These are phyloP conservation scores for Oryzias celebensis DNA, from an alignment of 2,113 vertebrate species.

Conservation along the genomic window DNA sequence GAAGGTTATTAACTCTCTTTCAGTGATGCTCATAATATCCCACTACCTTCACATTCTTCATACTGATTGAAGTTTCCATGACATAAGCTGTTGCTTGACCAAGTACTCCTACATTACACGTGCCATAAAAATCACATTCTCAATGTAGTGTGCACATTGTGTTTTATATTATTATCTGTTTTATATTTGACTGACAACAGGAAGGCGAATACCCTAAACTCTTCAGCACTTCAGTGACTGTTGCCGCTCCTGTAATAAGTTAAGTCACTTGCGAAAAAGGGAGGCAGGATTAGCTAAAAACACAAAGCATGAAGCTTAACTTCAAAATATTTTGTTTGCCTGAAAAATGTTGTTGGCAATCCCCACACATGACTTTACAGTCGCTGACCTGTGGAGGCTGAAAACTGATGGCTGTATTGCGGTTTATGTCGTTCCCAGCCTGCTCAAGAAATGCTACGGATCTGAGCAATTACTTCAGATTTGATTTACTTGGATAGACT, in stretches of 20 bases:
- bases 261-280: conserved; percentile 6
- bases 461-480: conserved; percentile 78
- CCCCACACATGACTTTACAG: no score
- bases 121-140: conserved; percentile 11
- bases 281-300: conserved; percentile 13
- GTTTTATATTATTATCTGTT: conserved; percentile 19
- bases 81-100: conserved; percentile 34
- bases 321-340: no score
- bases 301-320: no score
- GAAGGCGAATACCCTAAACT: conserved; percentile 36
- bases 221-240: conserved; percentile 32
- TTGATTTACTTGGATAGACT: conserved; percentile 76
- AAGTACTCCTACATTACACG: conserved; percentile 13
- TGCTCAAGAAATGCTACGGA: no score
- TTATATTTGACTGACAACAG: conserved; percentile 33
- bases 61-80: conserved; percentile 32
- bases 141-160: conserved; percentile 5
- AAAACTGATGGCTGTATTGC: no score
- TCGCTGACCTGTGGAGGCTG: no score
- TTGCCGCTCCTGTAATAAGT: conserved; percentile 10
- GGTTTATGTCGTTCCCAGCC: no score
- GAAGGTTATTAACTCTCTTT: conserved; percentile 61
- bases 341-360: conserved; percentile 32
- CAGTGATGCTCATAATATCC: conserved; percentile 41
- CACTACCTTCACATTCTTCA: conserved; percentile 16